Conservation (phyloP, 2,113 vertebrate species). For the Entelurus aequoreus region DNA sequence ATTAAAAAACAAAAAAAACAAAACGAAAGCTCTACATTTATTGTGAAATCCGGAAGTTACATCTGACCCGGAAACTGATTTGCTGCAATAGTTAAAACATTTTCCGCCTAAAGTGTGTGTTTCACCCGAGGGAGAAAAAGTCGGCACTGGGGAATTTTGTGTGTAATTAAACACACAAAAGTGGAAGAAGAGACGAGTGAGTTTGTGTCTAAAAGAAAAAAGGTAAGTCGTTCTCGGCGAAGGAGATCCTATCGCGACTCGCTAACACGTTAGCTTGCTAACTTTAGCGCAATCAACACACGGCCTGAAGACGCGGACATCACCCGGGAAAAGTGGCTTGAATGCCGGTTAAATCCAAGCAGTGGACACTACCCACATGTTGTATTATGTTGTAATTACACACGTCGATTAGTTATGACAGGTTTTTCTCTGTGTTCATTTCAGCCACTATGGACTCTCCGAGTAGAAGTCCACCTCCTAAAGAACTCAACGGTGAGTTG, state of each 20-base stretch:
- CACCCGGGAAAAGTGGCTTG: background rate
- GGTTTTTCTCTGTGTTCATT: background rate
- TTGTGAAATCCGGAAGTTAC: no score
- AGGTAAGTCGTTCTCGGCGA: background rate
- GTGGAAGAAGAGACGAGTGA: background rate
- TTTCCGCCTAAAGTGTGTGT: background rate
- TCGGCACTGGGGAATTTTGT: background rate
- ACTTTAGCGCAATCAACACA: background rate
- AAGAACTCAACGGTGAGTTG: slow-evolving; percentile 35
- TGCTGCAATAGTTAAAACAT: no score
- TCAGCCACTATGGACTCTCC: slow-evolving; percentile 50
- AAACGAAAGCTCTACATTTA: no score
- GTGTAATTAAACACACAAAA: background rate
- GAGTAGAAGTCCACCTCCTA: slow-evolving; percentile 23
- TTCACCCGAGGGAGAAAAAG: no score
- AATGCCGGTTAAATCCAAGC: background rate
- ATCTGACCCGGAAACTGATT: no score
- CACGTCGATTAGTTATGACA: no score
- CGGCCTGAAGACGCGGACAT: background rate
- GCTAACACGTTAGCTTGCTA: background rate
- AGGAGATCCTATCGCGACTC: background rate
- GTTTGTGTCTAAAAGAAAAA: background rate
- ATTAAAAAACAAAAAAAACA: no score
- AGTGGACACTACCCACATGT: no score
- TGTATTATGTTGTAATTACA: no score